A percentile compares a stretch with the other conserved stretches of the same genome.
Conservation (phyloP, 2,797 vertebrate genomes). For the Loriculus beryllinus region DNA sequence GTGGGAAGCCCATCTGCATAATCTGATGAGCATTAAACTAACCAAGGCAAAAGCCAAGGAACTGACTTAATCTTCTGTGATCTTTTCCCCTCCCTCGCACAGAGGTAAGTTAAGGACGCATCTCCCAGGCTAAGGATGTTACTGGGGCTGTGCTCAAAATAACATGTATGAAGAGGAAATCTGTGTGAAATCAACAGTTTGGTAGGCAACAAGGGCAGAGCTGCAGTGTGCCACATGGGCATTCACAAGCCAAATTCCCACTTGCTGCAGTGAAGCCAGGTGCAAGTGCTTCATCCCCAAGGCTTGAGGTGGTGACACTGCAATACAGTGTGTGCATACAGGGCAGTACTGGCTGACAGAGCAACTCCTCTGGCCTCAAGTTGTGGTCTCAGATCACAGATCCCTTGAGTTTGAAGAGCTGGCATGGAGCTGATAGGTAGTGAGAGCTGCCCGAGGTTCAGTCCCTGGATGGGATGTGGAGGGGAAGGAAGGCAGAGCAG, state of each 20-base stretch:
- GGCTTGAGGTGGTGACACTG: background rate
- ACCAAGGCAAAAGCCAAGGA: conserved; percentile 45
- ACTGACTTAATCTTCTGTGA: conserved; percentile 25
- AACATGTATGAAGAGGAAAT: background rate
- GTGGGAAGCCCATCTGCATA: conserved; percentile 34
- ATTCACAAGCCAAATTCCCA: background rate
- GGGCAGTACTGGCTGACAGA: background rate
- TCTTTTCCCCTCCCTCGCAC: background rate
- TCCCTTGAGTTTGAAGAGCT: background rate
- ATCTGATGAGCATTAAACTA: conserved; percentile 48
- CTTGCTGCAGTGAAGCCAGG: background rate
- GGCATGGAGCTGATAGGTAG: background rate
- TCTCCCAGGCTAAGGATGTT: background rate
- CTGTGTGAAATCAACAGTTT: background rate
- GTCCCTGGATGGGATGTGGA: fast-evolving
- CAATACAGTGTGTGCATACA: background rate
- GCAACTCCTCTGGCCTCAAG: background rate
- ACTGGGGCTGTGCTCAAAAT: background rate
- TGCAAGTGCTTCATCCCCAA: background rate
- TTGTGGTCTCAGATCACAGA: background rate
- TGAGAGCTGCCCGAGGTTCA: background rate
- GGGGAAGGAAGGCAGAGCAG: background rate
- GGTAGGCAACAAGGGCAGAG: background rate
- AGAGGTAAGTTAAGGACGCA: conserved; percentile 28
- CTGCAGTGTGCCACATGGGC: background rate